Evolutionary conservation across 2,113 vertebrate genomes (phyloP), one percentile per base, ranked within the genome.

Genomic region (Otolemur garnettii): DNA sequence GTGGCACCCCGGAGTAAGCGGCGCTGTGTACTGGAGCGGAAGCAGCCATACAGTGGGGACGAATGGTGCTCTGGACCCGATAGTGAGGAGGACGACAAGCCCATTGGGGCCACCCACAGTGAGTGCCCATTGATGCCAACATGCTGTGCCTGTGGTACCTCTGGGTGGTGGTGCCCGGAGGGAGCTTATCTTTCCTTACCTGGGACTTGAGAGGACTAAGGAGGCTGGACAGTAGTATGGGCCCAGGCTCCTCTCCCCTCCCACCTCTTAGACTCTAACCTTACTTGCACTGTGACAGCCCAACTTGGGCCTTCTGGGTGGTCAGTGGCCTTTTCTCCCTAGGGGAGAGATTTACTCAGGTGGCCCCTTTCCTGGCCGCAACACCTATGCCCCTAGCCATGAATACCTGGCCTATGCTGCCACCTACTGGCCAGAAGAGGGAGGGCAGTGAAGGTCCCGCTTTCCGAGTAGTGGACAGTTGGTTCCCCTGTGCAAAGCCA

Each of bases 11-110:
- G 99, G 28, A 99, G 99, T 92, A 99, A 99, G 98, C 98, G 99
- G 2, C 99, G 99, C 35, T 99, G 99, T 35, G 99, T 99, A 94
- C 98, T 99, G 98, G 99, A 99, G 93, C 99, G 99, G 98, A 99
- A 99, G 96, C 99, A 99, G 98, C 99, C 99, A 0, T 99, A 99
- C 97, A 99, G 99, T 0, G 99, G 99, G 59, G 99, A 99, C 94
- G 99, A 99, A 94, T 99, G 99, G 99, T 99, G 99, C 97, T 99
- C 99, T 2, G 99, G 99, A 21, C 99, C 99, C 0, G 99, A 99
- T 98, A 99, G 99, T 0, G 99, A 99, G 95, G 99, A 99, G 9
- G 99, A 99, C 1, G 99, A 99, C 98, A 99, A 99, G 98, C 98
- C 99, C 28, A 98, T 99, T 50, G 97, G 98, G 96, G 98, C 98